Percentiles rank a stretch among this genome's conserved stretches.
Conservation (phyloP, 2,797 vertebrate species). For the Eospalax fontanierii region DNA sequence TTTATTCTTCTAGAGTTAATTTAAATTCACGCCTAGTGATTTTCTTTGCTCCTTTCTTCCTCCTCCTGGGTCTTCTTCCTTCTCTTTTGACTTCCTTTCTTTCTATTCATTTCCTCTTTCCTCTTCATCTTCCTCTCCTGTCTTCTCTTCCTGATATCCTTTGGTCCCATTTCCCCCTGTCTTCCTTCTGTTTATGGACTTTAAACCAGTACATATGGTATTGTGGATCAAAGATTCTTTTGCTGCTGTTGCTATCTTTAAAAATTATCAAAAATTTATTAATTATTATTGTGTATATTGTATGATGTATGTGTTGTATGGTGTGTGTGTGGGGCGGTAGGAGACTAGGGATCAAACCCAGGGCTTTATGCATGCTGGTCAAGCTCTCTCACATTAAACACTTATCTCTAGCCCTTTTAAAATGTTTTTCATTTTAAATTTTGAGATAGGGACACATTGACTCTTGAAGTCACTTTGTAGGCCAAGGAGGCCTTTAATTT, state of each 20-base stretch:
- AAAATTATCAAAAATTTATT: not conserved
- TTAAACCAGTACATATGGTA: not conserved
- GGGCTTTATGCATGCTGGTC: not conserved
- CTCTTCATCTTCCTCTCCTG: not conserved
- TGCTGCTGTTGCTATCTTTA: not conserved
- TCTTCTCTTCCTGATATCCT: not conserved
- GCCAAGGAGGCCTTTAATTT: not conserved
- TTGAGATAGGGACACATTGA: not conserved
- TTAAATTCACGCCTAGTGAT: not conserved
- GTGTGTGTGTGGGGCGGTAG: not conserved
- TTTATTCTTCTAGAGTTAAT: not conserved
- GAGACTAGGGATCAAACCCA: not conserved
- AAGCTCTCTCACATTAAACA: not conserved
- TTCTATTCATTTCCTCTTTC: not conserved
- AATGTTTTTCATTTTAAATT: not conserved
- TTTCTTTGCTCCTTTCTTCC: not conserved
- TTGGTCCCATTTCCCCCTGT: not conserved
- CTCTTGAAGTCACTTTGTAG: not conserved
- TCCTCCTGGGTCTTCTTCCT: not conserved
- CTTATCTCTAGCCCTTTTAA: not conserved
- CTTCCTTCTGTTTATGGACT: not conserved
- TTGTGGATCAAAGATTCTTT: conserved; percentile 41
- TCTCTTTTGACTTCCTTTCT: not conserved
- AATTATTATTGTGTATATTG: too few species aligned
- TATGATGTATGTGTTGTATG: not conserved